phyloP scores from a whole-genome alignment of 2,797 vertebrate genomes.

The Clarias platycephalus region DNA sequence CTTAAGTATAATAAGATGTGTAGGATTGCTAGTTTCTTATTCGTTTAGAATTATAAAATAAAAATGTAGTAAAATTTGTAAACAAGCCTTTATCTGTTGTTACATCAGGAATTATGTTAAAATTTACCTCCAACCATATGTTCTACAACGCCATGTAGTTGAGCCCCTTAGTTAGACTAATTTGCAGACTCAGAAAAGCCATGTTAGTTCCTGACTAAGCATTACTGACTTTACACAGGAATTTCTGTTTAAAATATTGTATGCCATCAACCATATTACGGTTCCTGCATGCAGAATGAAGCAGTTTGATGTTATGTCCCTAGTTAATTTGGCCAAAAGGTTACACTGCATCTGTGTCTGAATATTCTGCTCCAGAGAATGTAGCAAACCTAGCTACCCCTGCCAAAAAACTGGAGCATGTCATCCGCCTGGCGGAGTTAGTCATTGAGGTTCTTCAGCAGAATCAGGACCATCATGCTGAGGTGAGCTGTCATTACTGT shows the following conservation, averaged over 20 bases:
- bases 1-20: background rate
- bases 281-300: conserved; percentile 56
- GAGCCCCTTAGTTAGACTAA: background rate
- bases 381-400: conserved; percentile 98
- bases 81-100: background rate
- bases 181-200: background rate
- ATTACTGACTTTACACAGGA: background rate
- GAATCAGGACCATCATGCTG: conserved; percentile 98
- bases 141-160: background rate
- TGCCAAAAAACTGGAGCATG: conserved; percentile 99
- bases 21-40: background rate
- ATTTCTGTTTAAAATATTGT: conserved; percentile 37
- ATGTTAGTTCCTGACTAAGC: background rate
- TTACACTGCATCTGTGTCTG: conserved; percentile 57
- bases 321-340: conserved; percentile 2
- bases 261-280: conserved; percentile 51
- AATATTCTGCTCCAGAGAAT: conserved; percentile 97
- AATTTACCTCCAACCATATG: conserved; percentile 5
- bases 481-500: conserved; percentile 82
- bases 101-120: background rate
- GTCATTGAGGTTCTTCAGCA: conserved; percentile 99
- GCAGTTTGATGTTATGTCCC: conserved; percentile 28
- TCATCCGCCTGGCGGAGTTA: conserved; percentile 97
- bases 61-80: conserved; percentile 11
- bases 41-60: background rate